These are phyloP conservation scores for Polyommatus icarus DNA, from an alignment of 2,888 invertebrate species.

Conservation along the genomic window DNA sequence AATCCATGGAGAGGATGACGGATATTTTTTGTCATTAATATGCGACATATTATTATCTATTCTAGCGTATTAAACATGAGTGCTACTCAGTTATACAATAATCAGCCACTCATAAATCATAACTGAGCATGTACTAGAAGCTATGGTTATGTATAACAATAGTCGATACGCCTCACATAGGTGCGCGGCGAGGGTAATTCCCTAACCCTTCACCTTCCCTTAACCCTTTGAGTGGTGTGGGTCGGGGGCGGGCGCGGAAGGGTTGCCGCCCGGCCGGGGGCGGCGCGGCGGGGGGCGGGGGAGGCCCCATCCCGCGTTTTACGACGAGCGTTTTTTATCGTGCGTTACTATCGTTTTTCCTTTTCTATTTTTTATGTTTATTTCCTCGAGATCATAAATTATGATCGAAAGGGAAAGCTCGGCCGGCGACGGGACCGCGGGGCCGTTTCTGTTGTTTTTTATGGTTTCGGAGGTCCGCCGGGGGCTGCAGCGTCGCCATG, in stretches of 20 bases:
- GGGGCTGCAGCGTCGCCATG: slow-evolving; percentile 73
- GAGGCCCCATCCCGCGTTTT: slow-evolving; percentile 66
- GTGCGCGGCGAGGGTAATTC: slow-evolving; percentile 60
- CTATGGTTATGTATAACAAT: slow-evolving; percentile 37
- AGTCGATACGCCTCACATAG: slow-evolving; percentile 46
- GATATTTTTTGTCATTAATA: too few relatives aligned
- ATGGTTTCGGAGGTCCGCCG: slow-evolving; percentile 73
- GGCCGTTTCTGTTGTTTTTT: slow-evolving; percentile 72
- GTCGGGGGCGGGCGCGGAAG: slow-evolving; percentile 73
- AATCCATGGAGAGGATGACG: too few relatives aligned
- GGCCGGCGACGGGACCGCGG: slow-evolving; percentile 76
- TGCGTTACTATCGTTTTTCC: slow-evolving; percentile 80
- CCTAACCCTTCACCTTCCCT: slow-evolving; percentile 65
- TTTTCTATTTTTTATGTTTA: slow-evolving; percentile 82
- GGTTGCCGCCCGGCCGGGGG: slow-evolving; percentile 72
- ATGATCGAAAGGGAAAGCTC: slow-evolving; percentile 81
- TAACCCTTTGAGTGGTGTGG: slow-evolving; percentile 74
- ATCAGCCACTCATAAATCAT: not conserved
- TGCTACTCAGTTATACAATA: not conserved
- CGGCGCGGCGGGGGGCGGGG: slow-evolving; percentile 52
- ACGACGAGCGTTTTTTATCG: slow-evolving; percentile 79
- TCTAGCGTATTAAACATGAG: too few relatives aligned
- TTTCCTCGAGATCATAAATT: slow-evolving; percentile 81
- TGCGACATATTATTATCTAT: too few relatives aligned
- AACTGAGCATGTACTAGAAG: not conserved